Base-by-base conservation (phyloP, 2,113 vertebrate species). In the Ursus arctos region DNA sequence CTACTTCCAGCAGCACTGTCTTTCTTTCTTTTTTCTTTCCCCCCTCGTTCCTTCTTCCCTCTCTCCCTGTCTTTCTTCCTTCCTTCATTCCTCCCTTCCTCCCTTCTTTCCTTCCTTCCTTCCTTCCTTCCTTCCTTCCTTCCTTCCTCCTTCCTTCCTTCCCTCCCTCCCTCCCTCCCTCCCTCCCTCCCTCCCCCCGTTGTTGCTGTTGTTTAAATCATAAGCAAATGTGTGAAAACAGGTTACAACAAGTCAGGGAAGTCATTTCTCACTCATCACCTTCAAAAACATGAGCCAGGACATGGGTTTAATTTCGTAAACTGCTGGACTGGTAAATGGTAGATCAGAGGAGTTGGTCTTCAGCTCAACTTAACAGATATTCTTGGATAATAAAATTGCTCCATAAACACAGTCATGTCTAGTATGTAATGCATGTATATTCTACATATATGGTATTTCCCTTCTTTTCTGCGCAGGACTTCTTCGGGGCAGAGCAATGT, bases 121-220 rank as follows among this genome's bases (percentile, higher is more conserved):
- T 0, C 2, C 4, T 19, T 0, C 7, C 1, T 6, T 40, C 7
- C 7, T 43, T 24, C 19, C 49, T 69, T 12, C 7, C 14, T 26
- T 31, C 12, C 9, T 13, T 3, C 22, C 4, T 40, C 2, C 4
- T 6, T 33, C 16, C 7, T 55, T 40, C 26, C 16, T 36, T 40
- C 7, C 2, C 1, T 22, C 1, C 1, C 6, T 5, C 5, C 1
- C 8, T 15, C 4, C 2, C 8, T 4, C 2, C 9, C 8, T 3
- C 22, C 4, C 12, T 40, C 2, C 4, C 9, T 33, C 16, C 7
- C 72, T 40, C 26, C 16, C 47, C 15, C 16, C 7, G 1, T 63
- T 80, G 8, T 51, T 86, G 43, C 7, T 53, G 2, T 65, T 74
- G 22, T 76, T 85, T 51, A 43, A 7, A 67, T 57, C 4, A 51